Percentiles rank a stretch among this genome's conserved stretches.
phyloP scores from a whole-genome alignment of 2,888 invertebrate species.

The Argynnis bischoffii region DNA sequence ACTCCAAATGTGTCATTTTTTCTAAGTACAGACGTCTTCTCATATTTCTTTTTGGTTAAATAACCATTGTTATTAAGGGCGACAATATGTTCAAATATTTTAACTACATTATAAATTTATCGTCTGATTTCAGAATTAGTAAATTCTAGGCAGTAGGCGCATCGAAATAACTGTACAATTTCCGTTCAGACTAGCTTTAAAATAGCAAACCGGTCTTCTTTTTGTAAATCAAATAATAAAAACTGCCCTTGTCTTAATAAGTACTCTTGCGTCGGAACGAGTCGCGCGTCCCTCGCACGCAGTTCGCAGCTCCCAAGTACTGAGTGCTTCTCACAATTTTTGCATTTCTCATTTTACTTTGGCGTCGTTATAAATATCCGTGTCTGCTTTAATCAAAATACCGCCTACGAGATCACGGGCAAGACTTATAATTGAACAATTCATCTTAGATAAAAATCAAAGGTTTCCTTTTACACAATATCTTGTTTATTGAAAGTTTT shows the following conservation, averaged over 20 bases:
- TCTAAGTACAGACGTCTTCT: too few relatives aligned
- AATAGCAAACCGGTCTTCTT: conserved; percentile 80
- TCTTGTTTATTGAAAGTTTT: not conserved
- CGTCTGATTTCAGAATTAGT: conserved; percentile 10
- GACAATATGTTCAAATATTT: conserved; percentile 9
- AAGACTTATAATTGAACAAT: conserved; percentile 65
- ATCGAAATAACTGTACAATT: conserved; percentile 76
- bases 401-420: conserved; percentile 71
- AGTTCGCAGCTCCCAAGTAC: conserved; percentile 42
- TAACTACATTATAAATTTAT: conserved; percentile 7
- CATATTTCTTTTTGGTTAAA: too few relatives aligned
- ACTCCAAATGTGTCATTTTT: too few relatives aligned
- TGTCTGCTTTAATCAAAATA: conserved; percentile 77
- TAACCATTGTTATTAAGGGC: not conserved
- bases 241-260: conserved; percentile 80
- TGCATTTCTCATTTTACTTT: conserved; percentile 67
- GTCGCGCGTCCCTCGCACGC: conserved; percentile 60
- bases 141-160: conserved; percentile 3
- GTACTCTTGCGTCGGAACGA: conserved; percentile 70
- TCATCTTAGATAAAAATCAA: conserved; percentile 16
- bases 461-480: not conserved
- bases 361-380: conserved; percentile 71
- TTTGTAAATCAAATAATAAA: conserved; percentile 81
- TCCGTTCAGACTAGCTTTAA: conserved; percentile 78
- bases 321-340: conserved; percentile 62